Base-by-base conservation (phyloP, 1,140 invertebrate species). In the Trachymyrmex septentrionalis region DNA sequence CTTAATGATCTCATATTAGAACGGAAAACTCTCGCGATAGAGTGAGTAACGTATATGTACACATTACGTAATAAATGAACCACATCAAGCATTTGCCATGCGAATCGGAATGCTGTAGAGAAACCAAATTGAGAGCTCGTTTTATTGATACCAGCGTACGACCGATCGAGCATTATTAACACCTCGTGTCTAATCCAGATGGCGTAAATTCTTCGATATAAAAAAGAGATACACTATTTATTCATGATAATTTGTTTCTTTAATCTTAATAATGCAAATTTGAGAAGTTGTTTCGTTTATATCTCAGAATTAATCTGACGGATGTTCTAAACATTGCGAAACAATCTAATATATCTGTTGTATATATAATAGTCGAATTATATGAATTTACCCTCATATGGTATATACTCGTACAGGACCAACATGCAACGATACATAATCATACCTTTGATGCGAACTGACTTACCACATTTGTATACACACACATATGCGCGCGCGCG, bases 381-480 rank as follows among this genome's bases (percentile, higher is more conserved):
- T 61, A 59, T 44, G 30, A 77, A 63, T 64, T 44, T 44, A 77
- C 21, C 57, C 9, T 61, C 34, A 63, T 48, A 64, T 6, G 55
- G 9, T 76, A 63, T 27, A 61, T 44, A 30, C n/a, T n/a, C n/a
- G n/a, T 30, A 44, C 1, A 44, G n/a, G 14, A 69, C 7, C 34
- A 27, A 38, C 9, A 14, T 44, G 21, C 21, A 24, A 27, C 21
- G 34, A 44, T 61, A 63, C 21, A 59, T 61, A 63, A 76, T 77
- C 24, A 59, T 63, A 38, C 57, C 55, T 77, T 64, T 77, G 75
- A 77, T 9, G 34, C 21, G 14, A 59, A 24, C 38, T 63, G 75
- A 63, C 57, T 63, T 77, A 63, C 5, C 69, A 3, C 7, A 16
- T 38, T 57, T 24, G n/a, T 75, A 34, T 5, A 53, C 34, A 5